Base-by-base conservation (phyloP, 2,797 vertebrate species). In the Poeciliopsis turneri region DNA sequence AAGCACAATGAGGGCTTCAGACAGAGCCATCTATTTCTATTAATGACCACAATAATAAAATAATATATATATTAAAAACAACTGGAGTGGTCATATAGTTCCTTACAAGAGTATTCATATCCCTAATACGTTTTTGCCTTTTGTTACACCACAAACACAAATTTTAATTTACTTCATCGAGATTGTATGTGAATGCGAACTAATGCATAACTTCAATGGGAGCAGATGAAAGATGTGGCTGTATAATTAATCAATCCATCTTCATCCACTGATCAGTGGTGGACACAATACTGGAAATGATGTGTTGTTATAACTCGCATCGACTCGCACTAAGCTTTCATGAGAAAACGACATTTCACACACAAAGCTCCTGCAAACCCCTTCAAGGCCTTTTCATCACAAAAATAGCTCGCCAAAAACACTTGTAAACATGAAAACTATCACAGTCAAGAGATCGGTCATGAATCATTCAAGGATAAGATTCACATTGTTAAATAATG, bases 1-100 rank as follows among this genome's bases (percentile, higher is more conserved):
- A 66, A 39, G 39, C 46, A 68, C 45, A 76, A 55, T 79, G 49
- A 41, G 72, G 72, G 77, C 78, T 64, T 79, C 45, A 53, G 43
- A 46, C 74, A 79, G 80, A 75, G 13, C 53, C 30, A 61, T 61
- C 57, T 59, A 15, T 30, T 30, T 59, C 61, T 36, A 64, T 36
- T 16, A 36, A 5, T 36, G 18, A 36, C 59, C 15, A 36, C 30
- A 64, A 64, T 10, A 33, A 64, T 10, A 18, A 64, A 13, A 4
- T 4, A 36, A 10, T 36, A 47, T 5, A 47, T 5, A 47, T 5
- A 20, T 7, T 20, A 64, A 20, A 36, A 36, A 28, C 13, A 64
- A 2, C 8, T 33, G 13, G 13, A 16, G 12, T 13, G 55, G 13
- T 59, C 12, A 59, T 30, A 15, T 13, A 59, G 28, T 33, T 13